Percentiles rank a stretch among this genome's conserved stretches.
These are phyloP conservation scores for Brachionus plicatilis DNA, from an alignment of 1,140 invertebrate species.

Conservation along the genomic window DNA sequence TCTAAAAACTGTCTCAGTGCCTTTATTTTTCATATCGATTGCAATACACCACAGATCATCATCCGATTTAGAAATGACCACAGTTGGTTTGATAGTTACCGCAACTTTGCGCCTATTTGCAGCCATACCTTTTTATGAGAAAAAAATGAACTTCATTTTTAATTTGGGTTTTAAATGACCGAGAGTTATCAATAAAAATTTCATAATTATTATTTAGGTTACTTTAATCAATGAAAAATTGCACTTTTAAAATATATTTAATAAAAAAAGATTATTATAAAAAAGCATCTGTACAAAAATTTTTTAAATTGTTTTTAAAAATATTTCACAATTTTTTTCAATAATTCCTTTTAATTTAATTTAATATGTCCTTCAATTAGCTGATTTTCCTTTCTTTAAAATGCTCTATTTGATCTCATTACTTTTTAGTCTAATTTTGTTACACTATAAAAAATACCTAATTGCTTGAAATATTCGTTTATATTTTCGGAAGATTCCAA, in stretches of 20 bases:
- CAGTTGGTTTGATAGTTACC: not conserved
- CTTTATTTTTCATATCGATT: slow-evolving; percentile 39
- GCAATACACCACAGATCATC: slow-evolving; percentile 34
- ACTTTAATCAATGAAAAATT: no score
- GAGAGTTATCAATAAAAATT: no score
- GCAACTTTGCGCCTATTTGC: not conserved
- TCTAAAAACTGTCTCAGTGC: slow-evolving; percentile 28
- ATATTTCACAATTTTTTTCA: no score
- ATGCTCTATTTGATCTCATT: no score
- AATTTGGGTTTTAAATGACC: no score
- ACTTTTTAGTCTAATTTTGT: no score
- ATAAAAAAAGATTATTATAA: no score
- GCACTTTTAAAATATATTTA: no score
- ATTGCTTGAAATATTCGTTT: slow-evolving; percentile 35
- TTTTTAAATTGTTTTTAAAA: no score
- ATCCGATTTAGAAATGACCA: not conserved
- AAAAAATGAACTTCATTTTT: not conserved
- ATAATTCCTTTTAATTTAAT: not conserved
- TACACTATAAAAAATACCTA: not conserved
- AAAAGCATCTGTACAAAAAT: no score
- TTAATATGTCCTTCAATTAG: not conserved
- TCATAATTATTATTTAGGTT: no score
- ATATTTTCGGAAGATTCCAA: slow-evolving; percentile 27
- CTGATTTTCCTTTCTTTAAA: no score
- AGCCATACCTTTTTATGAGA: not conserved